Percentiles rank a stretch among this genome's conserved stretches.
phyloP scores from a whole-genome alignment of 2,888 invertebrate genomes.

The Notodonta dromedarius region DNA sequence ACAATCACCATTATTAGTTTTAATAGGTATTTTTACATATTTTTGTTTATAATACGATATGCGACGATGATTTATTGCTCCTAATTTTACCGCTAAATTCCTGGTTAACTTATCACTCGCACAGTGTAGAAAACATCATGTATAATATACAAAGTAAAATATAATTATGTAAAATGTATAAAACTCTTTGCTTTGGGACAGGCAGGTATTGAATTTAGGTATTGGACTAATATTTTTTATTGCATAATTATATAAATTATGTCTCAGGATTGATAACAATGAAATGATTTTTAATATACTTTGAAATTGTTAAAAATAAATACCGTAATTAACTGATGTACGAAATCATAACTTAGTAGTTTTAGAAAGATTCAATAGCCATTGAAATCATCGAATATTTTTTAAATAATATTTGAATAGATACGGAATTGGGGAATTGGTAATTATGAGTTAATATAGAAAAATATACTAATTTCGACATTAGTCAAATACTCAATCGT shows the following conservation, averaged over 20 bases:
- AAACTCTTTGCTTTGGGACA: slow-evolving; percentile 18
- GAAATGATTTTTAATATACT: no score
- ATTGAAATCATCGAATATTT: no score
- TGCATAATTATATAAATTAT: no score
- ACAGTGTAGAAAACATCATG: slow-evolving; percentile 20
- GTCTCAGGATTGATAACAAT: slow-evolving; percentile 9
- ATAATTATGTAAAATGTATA: slow-evolving; percentile 30
- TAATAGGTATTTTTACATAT: slow-evolving; percentile 60
- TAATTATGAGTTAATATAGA: no score
- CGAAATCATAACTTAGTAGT: no score
- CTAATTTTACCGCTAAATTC: slow-evolving; percentile 45
- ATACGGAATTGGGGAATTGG: no score
- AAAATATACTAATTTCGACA: no score
- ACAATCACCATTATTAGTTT: slow-evolving; percentile 47
- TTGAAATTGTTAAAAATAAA: no score
- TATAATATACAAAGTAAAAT: slow-evolving; percentile 16
- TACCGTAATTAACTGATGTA: no score
- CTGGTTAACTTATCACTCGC: slow-evolving; percentile 31
- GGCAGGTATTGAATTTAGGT: slow-evolving; percentile 19
- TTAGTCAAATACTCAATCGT: slow-evolving; percentile 2
- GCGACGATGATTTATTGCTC: slow-evolving; percentile 73
- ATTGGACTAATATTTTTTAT: no score
- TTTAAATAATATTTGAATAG: no score
- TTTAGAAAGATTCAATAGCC: no score
- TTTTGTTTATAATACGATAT: slow-evolving; percentile 65